A percentile compares a stretch with the other conserved stretches of the same genome.
These are phyloP conservation scores for Theonella swinhoei DNA, from an alignment of 37 sponge, comb jelly and placozoan genomes.

Conservation along the genomic window DNA sequence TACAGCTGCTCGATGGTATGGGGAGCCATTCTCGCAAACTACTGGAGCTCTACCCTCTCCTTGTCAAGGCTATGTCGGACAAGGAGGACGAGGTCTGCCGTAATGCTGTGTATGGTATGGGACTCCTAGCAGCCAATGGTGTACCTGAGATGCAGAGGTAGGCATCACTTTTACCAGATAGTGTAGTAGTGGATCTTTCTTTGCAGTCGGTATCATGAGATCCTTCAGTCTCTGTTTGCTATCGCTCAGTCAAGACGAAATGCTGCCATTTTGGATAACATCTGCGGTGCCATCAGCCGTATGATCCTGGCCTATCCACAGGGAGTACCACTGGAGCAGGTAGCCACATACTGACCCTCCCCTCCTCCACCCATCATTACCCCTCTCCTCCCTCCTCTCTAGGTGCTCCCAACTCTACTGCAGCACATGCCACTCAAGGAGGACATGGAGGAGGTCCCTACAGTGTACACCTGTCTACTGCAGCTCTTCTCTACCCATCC, in stretches of 20 bases:
- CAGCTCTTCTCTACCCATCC: conserved; percentile 42
- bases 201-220: conserved; percentile 65
- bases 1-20: conserved; percentile 61
- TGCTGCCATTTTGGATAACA: conserved; percentile 77
- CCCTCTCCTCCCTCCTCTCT: not conserved
- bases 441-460: conserved; percentile 88
- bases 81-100: conserved; percentile 84
- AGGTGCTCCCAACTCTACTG: conserved; percentile 80
- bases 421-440: conserved; percentile 86
- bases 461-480: conserved; percentile 77
- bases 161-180: not conserved
- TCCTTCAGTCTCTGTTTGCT: conserved; percentile 72
- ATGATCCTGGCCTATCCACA: conserved; percentile 80
- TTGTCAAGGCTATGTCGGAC: conserved; percentile 54
- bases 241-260: conserved; percentile 31
- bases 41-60: conserved; percentile 42
- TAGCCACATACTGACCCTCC: conserved; percentile 1
- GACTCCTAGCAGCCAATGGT: conserved; percentile 67
- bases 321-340: conserved; percentile 82
- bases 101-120: conserved; percentile 89
- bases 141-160: conserved; percentile 54
- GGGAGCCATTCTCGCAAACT: conserved; percentile 24
- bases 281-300: conserved; percentile 79
- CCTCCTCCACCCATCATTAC: too few relatives aligned
- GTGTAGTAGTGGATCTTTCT: not conserved